Conservation (phyloP, 30 jellyfish, hydroid and myxozoan genomes). For the Rhopilema esculentum region DNA sequence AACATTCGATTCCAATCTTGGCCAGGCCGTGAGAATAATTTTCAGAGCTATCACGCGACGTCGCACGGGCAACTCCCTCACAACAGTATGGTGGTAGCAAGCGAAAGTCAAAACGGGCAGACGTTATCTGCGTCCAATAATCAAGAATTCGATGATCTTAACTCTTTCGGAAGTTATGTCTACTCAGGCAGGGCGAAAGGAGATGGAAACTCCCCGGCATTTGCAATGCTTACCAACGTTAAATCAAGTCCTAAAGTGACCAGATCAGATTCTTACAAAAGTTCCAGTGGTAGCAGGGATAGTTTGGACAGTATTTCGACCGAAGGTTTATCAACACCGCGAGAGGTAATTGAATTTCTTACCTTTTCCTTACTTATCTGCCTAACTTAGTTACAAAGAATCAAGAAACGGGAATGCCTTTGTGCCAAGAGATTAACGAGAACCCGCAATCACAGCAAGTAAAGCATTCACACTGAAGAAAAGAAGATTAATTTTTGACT, state of each 20-base stretch:
- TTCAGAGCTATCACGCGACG: conserved; percentile 72
- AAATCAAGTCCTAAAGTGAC: conserved; percentile 71
- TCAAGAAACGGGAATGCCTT: not conserved
- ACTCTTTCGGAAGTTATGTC: conserved; percentile 61
- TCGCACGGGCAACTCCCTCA: conserved; percentile 86
- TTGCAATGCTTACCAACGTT: conserved; percentile 56
- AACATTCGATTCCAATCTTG: conserved; percentile 69
- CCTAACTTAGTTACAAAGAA: not conserved
- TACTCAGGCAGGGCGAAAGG: conserved; percentile 59
- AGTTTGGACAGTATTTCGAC: conserved; percentile 88
- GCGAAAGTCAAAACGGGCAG: conserved; percentile 68
- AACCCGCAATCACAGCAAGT: conserved; percentile 15
- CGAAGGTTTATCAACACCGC: conserved; percentile 79
- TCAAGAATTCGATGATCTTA: conserved; percentile 70
- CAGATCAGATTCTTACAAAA: conserved; percentile 80
- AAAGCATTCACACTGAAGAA: not conserved
- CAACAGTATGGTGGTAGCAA: conserved; percentile 56
- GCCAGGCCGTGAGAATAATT: conserved; percentile 71
- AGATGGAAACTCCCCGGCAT: conserved; percentile 71
- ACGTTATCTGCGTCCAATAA: conserved; percentile 38
- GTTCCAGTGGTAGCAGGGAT: conserved; percentile 91
- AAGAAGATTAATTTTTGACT: not conserved
- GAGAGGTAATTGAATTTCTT: conserved; percentile 52
- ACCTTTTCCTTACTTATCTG: not conserved
- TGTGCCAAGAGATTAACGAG: conserved; percentile 1